Evolutionary conservation across 1,140 invertebrate species (phyloP).

Genomic region (Ips typographus): DNA sequence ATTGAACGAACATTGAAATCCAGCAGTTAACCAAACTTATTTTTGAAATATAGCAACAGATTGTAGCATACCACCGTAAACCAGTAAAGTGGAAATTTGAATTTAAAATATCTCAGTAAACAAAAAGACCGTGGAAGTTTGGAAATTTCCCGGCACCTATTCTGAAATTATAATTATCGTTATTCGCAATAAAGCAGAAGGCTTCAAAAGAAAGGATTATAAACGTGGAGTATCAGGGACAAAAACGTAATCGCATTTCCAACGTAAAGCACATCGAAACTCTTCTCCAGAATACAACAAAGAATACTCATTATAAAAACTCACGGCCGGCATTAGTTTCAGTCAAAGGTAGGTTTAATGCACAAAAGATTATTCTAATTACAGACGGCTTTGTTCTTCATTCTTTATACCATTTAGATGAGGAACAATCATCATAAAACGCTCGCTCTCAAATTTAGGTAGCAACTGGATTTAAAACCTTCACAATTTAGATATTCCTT

Average conservation of each 20-base stretch:
- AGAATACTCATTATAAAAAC: slow-evolving; percentile 13
- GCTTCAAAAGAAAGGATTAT: background rate
- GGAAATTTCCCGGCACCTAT: background rate
- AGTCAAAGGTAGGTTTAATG: slow-evolving; percentile 13
- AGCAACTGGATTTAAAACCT: slow-evolving; percentile 8
- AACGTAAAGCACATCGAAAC: slow-evolving; percentile 9
- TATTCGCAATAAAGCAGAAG: slow-evolving; percentile 1
- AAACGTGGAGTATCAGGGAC: background rate
- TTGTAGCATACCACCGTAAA: too few species aligned
- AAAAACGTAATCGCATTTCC: slow-evolving; percentile 8
- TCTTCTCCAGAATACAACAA: background rate
- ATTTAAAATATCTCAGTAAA: too few species aligned
- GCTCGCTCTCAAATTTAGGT: slow-evolving; percentile 12
- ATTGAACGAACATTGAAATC: too few species aligned
- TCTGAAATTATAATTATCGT: slow-evolving; percentile 5
- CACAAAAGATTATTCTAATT: slow-evolving; percentile 22
- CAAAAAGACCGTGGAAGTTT: too few species aligned
- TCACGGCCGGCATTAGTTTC: slow-evolving; percentile 13
- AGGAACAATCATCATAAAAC: slow-evolving; percentile 10
- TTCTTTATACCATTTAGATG: slow-evolving; percentile 23
- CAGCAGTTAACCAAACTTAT: too few species aligned
- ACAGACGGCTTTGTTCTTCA: slow-evolving; percentile 19
- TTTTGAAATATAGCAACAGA: too few species aligned
- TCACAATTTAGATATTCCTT: background rate
- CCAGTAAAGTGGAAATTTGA: too few species aligned